Percentiles rank a stretch among this genome's conserved stretches.
phyloP scores from a whole-genome alignment of 2,113 vertebrate species.

The Nyctibius bracteatus region DNA sequence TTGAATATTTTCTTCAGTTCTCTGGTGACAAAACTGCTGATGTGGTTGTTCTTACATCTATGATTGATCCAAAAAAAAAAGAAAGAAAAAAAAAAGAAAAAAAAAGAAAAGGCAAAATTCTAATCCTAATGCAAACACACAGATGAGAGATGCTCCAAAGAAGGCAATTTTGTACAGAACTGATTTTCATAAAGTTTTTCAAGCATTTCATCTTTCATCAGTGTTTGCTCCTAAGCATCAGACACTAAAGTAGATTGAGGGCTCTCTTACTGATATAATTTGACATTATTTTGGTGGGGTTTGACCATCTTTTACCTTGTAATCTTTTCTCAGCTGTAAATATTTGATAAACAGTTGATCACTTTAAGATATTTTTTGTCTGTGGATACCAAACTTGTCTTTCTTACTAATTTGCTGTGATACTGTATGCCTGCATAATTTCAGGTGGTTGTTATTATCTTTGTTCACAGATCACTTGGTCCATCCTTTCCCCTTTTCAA shows the following conservation, averaged over 20 bases:
- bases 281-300: constrained; percentile 33
- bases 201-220: constrained; percentile 37
- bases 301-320: not conserved
- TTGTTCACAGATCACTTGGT: not conserved
- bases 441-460: not conserved
- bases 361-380: not conserved
- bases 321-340: constrained; percentile 26
- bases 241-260: constrained; percentile 28
- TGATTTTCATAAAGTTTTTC: constrained; percentile 57
- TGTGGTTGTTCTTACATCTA: constrained; percentile 50
- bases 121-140: constrained; percentile 64
- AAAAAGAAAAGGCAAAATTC: constrained; percentile 40
- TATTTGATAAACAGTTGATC: not conserved
- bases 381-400: not conserved
- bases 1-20: constrained; percentile 57
- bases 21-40: constrained; percentile 67
- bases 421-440: not conserved
- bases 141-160: constrained; percentile 58
- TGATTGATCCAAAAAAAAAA: constrained; percentile 25
- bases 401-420: not conserved
- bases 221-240: constrained; percentile 54
- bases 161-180: constrained; percentile 43
- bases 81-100: not conserved
- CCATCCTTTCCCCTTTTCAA: not conserved
- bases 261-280: not conserved